Conservation (phyloP, 2,888 invertebrate genomes). For the Xanthorhoe designata region DNA sequence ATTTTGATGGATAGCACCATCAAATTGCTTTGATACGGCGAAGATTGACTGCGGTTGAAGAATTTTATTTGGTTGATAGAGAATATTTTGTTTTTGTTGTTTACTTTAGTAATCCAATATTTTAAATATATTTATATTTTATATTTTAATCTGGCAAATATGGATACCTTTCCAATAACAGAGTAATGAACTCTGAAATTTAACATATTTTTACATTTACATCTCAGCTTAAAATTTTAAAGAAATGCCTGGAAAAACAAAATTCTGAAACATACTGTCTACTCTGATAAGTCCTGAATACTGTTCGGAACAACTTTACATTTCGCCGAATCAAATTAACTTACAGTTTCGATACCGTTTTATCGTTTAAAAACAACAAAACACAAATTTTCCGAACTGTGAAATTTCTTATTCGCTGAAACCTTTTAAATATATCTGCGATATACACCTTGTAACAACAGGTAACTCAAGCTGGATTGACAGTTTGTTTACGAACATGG, state of each 20-base stretch:
- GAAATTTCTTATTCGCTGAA: slow-evolving; percentile 1
- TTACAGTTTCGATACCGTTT: slow-evolving; percentile 14
- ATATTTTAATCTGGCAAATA: too few species aligned
- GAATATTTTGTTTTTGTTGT: background rate
- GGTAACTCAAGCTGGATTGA: too few species aligned
- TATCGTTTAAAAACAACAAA: slow-evolving; percentile 14
- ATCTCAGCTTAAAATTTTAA: background rate
- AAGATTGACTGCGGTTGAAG: background rate
- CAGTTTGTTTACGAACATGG: too few species aligned
- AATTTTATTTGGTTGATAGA: background rate
- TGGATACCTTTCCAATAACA: background rate
- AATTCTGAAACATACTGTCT: slow-evolving; percentile 4
- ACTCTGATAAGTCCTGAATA: background rate
- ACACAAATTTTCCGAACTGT: background rate
- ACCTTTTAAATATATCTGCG: slow-evolving; percentile 5
- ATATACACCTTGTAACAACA: background rate
- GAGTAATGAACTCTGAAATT: background rate
- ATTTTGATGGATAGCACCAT: slow-evolving; percentile 13
- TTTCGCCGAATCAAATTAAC: slow-evolving; percentile 16
- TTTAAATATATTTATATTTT: too few species aligned
- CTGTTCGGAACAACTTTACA: slow-evolving; percentile 6
- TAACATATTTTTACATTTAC: background rate
- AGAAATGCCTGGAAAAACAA: background rate
- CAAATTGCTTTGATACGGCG: slow-evolving; percentile 16
- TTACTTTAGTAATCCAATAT: background rate